A percentile compares a stretch with the other conserved stretches of the same genome.
phyloP scores from a whole-genome alignment of 2,888 invertebrate genomes.

The Plebejus argus region DNA sequence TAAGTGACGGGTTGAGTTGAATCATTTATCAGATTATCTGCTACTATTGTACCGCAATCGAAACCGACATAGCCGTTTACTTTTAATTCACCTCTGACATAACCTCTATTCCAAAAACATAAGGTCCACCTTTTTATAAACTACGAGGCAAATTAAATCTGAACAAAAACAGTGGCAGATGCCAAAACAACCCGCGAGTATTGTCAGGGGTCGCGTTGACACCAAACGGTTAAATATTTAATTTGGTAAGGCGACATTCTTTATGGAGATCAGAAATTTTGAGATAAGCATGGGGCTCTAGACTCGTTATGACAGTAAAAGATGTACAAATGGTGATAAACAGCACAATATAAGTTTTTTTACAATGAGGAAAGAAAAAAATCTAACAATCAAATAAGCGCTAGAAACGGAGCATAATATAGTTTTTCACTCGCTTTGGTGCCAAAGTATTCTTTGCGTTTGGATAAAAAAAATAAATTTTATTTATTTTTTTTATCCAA shows the following conservation, averaged over 20 bases:
- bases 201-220: conserved; percentile 42
- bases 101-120: not conserved
- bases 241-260: conserved; percentile 29
- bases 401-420: too few species aligned
- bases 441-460: too few species aligned
- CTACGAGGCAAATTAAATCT: not conserved
- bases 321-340: not conserved
- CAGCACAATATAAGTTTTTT: not conserved
- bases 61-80: conserved; percentile 53
- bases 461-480: too few species aligned
- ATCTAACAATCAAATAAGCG: too few species aligned
- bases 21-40: conserved; percentile 68
- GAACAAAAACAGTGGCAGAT: conserved; percentile 69
- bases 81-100: not conserved
- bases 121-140: not conserved
- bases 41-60: conserved; percentile 69
- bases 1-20: conserved; percentile 39
- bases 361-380: not conserved
- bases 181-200: conserved; percentile 57
- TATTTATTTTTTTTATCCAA: too few species aligned
- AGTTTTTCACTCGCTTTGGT: too few species aligned
- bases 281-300: conserved; percentile 1
- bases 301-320: not conserved
- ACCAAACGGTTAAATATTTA: conserved; percentile 47
- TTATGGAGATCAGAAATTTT: conserved; percentile 17